Percentiles rank a stretch among this genome's conserved stretches.
These are phyloP conservation scores for Garra rufa DNA, from an alignment of 2,113 vertebrate species.

Conservation along the genomic window DNA sequence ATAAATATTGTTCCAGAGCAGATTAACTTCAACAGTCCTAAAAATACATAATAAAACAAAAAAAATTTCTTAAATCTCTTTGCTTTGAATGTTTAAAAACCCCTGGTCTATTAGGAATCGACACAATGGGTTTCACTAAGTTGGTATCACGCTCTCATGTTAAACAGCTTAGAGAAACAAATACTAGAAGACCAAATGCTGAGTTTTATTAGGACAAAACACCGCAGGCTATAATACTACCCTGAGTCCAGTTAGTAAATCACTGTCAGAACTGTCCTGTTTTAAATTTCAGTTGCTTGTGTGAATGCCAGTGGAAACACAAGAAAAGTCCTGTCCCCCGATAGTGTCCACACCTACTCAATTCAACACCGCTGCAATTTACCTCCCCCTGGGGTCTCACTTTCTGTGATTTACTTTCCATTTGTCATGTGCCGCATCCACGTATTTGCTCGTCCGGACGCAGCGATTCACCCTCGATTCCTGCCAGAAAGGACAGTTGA, in stretches of 20 bases:
- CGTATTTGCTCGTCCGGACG: conserved; percentile 1
- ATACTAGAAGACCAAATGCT: conserved; percentile 47
- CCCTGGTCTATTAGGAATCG: not conserved
- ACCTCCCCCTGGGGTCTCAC: conserved; percentile 62
- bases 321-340: conserved; percentile 64
- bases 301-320: conserved; percentile 73
- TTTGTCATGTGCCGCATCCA: conserved; percentile 44
- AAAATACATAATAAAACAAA: not conserved
- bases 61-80: not conserved
- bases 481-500: conserved; percentile 38
- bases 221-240: conserved; percentile 31
- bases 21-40: not conserved
- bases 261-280: conserved; percentile 65
- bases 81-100: not conserved
- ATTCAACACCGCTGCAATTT: conserved; percentile 63
- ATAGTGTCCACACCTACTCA: conserved; percentile 64
- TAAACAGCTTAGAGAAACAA: not conserved
- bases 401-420: conserved; percentile 59
- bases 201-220: conserved; percentile 41
- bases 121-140: not conserved
- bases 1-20: not conserved
- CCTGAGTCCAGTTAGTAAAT: conserved; percentile 65
- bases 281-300: conserved; percentile 72
- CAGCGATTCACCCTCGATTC: conserved; percentile 4
- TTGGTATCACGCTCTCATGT: not conserved